Evolutionary conservation across 2,113 vertebrate species (phyloP).

Genomic region (Syngnathus typhle): DNA sequence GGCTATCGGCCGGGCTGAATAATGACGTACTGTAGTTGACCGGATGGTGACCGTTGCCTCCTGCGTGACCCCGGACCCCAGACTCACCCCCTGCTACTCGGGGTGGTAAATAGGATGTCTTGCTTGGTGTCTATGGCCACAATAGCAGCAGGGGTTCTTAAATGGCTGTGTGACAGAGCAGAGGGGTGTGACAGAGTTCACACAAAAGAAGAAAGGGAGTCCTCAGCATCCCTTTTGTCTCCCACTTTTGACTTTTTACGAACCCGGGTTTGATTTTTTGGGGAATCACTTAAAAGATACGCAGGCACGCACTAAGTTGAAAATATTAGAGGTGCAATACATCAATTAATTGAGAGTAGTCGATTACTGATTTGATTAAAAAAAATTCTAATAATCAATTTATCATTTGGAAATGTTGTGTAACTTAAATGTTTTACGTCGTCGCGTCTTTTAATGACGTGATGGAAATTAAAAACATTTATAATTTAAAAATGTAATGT

Average conservation of each 20-base stretch:
- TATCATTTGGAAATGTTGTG: too few relatives aligned
- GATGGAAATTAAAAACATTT: too few relatives aligned
- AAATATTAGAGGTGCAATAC: not conserved
- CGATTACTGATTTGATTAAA: too few relatives aligned
- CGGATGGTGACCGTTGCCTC: conserved; percentile 91
- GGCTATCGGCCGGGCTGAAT: conserved; percentile 88
- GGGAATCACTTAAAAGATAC: not conserved
- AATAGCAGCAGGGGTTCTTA: conserved; percentile 69
- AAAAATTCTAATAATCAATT: too few relatives aligned
- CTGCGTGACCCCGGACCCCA: conserved; percentile 83
- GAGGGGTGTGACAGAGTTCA: conserved; percentile 33
- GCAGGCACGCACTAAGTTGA: not conserved
- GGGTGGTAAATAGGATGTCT: conserved; percentile 77
- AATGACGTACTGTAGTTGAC: conserved; percentile 94
- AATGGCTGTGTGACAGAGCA: conserved; percentile 62
- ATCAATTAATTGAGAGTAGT: too few relatives aligned
- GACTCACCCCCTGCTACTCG: conserved; percentile 80
- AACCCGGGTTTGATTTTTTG: not conserved
- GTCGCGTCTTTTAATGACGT: too few relatives aligned
- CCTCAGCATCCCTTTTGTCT: conserved; percentile 54
- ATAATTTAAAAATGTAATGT: too few relatives aligned
- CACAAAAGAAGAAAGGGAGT: conserved; percentile 65
- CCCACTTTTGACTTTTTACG: conserved; percentile 67
- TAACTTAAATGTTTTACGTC: too few relatives aligned
- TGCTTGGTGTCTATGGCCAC: conserved; percentile 71